These are phyloP conservation scores for Leptinotarsa defecta DNA, from an alignment of 1,140 invertebrate species.

Conservation along the genomic window DNA sequence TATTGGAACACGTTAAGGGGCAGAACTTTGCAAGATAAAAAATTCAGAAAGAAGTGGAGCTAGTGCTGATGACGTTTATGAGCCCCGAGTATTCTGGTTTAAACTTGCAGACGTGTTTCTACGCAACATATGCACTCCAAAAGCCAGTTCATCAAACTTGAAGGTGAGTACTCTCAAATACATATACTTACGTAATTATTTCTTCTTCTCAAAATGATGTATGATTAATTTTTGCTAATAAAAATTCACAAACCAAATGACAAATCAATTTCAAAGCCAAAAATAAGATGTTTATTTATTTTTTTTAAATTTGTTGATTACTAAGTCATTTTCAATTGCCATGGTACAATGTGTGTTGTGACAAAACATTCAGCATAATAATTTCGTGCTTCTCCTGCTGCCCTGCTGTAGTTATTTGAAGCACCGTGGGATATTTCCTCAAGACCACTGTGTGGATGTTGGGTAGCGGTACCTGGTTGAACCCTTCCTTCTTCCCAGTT, in stretches of 20 bases:
- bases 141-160: slow-evolving; percentile 26
- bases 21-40: slow-evolving; percentile 10
- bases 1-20: slow-evolving; percentile 20
- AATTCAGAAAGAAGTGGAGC: slow-evolving; percentile 17
- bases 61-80: slow-evolving; percentile 24
- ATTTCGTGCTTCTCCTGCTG: slow-evolving; percentile 21
- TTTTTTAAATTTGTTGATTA: slow-evolving; percentile 15
- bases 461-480: slow-evolving; percentile 6
- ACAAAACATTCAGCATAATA: slow-evolving; percentile 13
- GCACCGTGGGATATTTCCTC: slow-evolving; percentile 1
- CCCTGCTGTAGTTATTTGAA: slow-evolving; percentile 22
- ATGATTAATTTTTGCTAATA: no score
- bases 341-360: slow-evolving; percentile 9
- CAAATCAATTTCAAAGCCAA: background rate
- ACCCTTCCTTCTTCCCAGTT: slow-evolving; percentile 14
- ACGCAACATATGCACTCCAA: slow-evolving; percentile 26
- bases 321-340: slow-evolving; percentile 29
- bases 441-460: background rate
- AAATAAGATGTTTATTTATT: slow-evolving; percentile 19
- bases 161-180: slow-evolving; percentile 21
- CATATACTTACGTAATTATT: background rate
- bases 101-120: slow-evolving; percentile 19
- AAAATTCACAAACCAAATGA: no score
- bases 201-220: background rate
- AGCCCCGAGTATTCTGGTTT: slow-evolving; percentile 21